Base-by-base conservation (phyloP, 2,797 vertebrate species). In the Chelmon rostratus region DNA sequence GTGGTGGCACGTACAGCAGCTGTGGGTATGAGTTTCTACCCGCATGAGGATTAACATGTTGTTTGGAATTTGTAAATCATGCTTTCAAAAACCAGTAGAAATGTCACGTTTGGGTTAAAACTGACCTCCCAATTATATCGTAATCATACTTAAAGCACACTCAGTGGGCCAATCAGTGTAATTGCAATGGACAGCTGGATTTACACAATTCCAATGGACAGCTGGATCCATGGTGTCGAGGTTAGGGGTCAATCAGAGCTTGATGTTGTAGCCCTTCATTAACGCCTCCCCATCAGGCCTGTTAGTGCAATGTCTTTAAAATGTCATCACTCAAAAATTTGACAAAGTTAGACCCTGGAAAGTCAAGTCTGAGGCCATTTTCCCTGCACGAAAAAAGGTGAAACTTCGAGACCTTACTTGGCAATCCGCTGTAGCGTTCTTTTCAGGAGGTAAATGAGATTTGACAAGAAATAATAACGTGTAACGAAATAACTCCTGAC, bases 161-260 rank as follows among this genome's bases (percentile, higher is more conserved):
- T 59, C 42, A 78, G 79, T 57, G 33, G 38, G 9, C 8, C 58
- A 84, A 71, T 83, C 82, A 78, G 74, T 40, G 63, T 68, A 49
- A 73, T 58, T 70, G 53, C 21, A 68, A 49, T 57, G 38, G 65
- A 82, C 76, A 82, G 73, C 68, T 74, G 57, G 46, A 69, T 68
- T 73, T 69, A 33, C 35, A 80, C 62, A 46, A 70, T 57, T 67
- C 52, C 23, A 68, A 53, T 58, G 52, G 63, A 81, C 77, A 83
- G 73, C 68, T 75, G 59, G 52, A 70, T 72, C 71, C 46, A 54
- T 38, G 18, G 1, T 23, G 63, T 47, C 4, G 1, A 66, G 57
- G 25, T 68, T 19, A 49, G 19, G 61, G 63, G 81, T 76, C 54
- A 76, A 12, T 21, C 33, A 74, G 28, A 46, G 28, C 19, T 37